These are phyloP conservation scores for Agonopterix heracliana DNA, from an alignment of 2,888 invertebrate species.

Conservation along the genomic window DNA sequence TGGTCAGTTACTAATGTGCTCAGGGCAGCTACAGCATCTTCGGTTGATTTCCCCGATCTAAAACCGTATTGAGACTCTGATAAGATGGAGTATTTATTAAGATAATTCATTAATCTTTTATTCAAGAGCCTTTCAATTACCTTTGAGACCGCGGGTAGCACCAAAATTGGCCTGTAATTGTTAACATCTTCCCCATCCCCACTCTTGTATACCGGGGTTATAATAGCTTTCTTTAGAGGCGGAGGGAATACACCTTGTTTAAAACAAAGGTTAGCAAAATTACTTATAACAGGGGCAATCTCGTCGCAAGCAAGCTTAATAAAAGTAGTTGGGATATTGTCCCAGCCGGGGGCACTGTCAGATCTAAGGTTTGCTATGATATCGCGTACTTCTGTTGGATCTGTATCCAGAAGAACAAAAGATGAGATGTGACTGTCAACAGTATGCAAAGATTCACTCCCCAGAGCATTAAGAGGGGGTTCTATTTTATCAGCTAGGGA, in stretches of 20 bases:
- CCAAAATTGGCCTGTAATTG: conserved; percentile 12
- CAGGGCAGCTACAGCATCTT: not conserved
- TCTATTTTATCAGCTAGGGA: not conserved
- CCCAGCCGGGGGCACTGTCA: too few species aligned
- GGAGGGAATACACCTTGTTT: not conserved
- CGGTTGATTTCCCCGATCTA: not conserved
- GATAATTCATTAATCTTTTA: too few species aligned
- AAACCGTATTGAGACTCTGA: not conserved
- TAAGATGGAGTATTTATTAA: too few species aligned
- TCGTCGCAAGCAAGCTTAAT: not conserved
- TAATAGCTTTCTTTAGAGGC: not conserved
- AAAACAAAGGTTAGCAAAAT: not conserved
- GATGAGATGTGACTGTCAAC: not conserved
- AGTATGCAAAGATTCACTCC: not conserved
- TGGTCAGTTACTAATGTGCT: not conserved
- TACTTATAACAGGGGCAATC: not conserved
- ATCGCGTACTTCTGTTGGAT: not conserved
- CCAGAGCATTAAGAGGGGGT: not conserved
- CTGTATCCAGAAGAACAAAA: not conserved
- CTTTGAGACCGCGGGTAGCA: not conserved
- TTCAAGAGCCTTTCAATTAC: not conserved
- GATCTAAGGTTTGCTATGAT: not conserved
- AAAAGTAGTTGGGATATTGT: not conserved
- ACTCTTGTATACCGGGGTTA: conserved; percentile 12
- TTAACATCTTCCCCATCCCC: conserved; percentile 6